These are phyloP conservation scores for Pachyseris speciosa DNA, from an alignment of 64 coral and sea anemone species.

Conservation along the genomic window DNA sequence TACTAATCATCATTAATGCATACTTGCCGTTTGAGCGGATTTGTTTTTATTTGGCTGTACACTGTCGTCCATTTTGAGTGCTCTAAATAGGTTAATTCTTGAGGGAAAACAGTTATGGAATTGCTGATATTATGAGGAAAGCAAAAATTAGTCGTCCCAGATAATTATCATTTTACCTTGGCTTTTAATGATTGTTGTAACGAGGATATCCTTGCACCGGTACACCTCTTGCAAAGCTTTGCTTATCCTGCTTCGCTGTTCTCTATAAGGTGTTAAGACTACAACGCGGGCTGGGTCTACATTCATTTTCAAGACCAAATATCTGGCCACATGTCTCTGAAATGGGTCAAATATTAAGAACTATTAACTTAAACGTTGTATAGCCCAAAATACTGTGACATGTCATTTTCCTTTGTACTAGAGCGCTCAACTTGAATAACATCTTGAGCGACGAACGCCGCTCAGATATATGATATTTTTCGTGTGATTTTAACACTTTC, in stretches of 20 bases:
- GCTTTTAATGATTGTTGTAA: slow-evolving; percentile 85
- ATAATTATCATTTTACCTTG: slow-evolving; percentile 44
- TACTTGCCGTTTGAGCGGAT: too few relatives aligned
- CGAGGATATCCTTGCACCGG: slow-evolving; percentile 25
- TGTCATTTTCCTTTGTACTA: too few relatives aligned
- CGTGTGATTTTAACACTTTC: too few relatives aligned
- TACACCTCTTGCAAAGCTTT: slow-evolving; percentile 17
- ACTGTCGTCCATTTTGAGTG: too few relatives aligned
- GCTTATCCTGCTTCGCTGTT: slow-evolving; percentile 53
- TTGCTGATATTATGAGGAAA: not conserved
- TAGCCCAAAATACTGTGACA: too few relatives aligned
- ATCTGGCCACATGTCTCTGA: slow-evolving; percentile 72
- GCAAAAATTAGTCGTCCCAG: not conserved
- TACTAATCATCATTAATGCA: too few relatives aligned
- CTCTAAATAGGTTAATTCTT: too few relatives aligned
- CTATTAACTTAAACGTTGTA: too few relatives aligned
- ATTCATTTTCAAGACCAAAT: slow-evolving; percentile 29
- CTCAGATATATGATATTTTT: too few relatives aligned
- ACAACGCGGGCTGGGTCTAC: slow-evolving; percentile 34
- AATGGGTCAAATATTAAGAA: not conserved
- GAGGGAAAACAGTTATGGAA: not conserved
- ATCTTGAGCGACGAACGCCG: too few relatives aligned
- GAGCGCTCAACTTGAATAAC: too few relatives aligned
- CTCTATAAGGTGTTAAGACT: slow-evolving; percentile 76
- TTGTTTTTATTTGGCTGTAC: too few relatives aligned